Percentiles rank a stretch among this genome's conserved stretches.
These are phyloP conservation scores for Ramazzottius varieornatus DNA, from an alignment of 2,888 invertebrate genomes.

Conservation along the genomic window DNA sequence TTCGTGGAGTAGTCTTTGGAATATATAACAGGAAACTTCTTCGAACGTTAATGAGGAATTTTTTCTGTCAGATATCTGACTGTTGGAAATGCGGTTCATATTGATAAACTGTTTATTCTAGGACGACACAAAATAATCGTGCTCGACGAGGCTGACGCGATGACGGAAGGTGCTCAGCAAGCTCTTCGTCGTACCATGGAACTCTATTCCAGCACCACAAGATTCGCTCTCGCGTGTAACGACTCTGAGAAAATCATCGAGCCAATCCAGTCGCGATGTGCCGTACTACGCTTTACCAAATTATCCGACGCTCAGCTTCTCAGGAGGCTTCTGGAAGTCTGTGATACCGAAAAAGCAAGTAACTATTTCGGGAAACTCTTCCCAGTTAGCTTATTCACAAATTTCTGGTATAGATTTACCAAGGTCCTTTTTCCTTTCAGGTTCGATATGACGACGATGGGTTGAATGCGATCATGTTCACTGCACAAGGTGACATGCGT, in stretches of 20 bases:
- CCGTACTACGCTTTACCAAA: conserved; percentile 69
- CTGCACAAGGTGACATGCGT: conserved; percentile 93
- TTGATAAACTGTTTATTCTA: too few relatives aligned
- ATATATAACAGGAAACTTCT: too few relatives aligned
- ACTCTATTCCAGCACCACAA: conserved; percentile 77
- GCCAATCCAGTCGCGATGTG: conserved; percentile 92
- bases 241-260: conserved; percentile 95
- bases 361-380: neutral
- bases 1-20: neutral
- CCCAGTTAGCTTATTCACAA: too few relatives aligned
- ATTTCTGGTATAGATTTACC: too few relatives aligned
- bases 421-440: neutral
- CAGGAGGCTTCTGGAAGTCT: conserved; percentile 47
- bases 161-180: conserved; percentile 98
- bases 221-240: conserved; percentile 92
- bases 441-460: conserved; percentile 69
- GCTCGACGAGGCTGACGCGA: conserved; percentile 86
- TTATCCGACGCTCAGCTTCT: conserved; percentile 69
- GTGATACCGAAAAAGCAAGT: conserved; percentile 40
- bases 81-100: too few relatives aligned
- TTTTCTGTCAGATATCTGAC: too few relatives aligned
- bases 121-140: conserved; percentile 88
- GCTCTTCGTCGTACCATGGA: conserved; percentile 94
- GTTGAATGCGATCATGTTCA: conserved; percentile 78
- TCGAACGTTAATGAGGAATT: too few relatives aligned